A percentile compares a stretch with the other conserved stretches of the same genome.
Evolutionary conservation across 2,888 invertebrate species (phyloP).

Genomic region (Arrhopalites spinosus): DNA sequence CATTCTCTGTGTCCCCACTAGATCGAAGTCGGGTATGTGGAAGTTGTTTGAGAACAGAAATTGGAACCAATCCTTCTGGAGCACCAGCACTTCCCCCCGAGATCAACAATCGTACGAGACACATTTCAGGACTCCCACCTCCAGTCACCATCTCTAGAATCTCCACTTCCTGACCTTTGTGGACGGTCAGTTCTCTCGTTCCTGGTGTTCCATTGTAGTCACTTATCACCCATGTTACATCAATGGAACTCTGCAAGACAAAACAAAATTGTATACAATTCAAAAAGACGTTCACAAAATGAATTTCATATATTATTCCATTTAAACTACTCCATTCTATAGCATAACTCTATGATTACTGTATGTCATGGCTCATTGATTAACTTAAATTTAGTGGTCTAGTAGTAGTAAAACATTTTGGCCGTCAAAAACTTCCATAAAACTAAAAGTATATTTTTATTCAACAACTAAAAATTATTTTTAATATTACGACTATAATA

Average conservation of each 20-base stretch:
- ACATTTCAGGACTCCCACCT: constrained; percentile 67
- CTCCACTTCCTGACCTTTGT: constrained; percentile 92
- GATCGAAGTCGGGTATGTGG: constrained; percentile 62
- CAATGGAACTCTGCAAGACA: constrained; percentile 67
- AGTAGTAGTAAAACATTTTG: too few relatives aligned
- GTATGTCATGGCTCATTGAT: too few relatives aligned
- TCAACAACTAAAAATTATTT: too few relatives aligned
- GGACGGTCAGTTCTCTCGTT: constrained; percentile 79
- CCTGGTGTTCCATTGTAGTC: constrained; percentile 79
- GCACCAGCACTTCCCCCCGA: constrained; percentile 60
- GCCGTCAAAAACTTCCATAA: too few relatives aligned
- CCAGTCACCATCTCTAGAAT: constrained; percentile 76
- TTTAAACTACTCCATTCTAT: too few relatives aligned
- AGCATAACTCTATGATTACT: too few relatives aligned
- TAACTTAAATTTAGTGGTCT: too few relatives aligned
- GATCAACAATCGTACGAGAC: constrained; percentile 61
- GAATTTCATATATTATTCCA: neutral
- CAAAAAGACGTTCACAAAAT: constrained; percentile 17
- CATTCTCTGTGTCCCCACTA: constrained; percentile 51
- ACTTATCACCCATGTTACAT: constrained; percentile 89
- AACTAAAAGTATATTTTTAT: too few relatives aligned
- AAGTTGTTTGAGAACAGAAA: constrained; percentile 75
- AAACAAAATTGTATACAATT: constrained; percentile 18
- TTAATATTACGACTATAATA: too few relatives aligned
- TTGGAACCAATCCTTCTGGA: constrained; percentile 81